Percentiles rank a stretch among this genome's conserved stretches.
phyloP scores from a whole-genome alignment of 2,797 vertebrate species.

The Lophotriccus pileatus region DNA sequence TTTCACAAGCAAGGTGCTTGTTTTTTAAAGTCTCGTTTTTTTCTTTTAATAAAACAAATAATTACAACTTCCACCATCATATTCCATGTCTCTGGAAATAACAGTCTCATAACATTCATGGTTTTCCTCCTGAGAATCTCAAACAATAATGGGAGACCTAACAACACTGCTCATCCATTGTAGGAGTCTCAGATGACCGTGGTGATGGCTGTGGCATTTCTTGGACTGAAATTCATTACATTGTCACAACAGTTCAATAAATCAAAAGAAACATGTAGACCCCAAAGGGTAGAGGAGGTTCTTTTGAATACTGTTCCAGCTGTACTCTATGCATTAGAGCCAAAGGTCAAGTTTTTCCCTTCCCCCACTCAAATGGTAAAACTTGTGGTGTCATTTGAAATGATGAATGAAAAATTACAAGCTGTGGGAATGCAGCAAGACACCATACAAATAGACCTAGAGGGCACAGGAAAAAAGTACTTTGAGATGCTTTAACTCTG shows the following conservation, averaged over 20 bases:
- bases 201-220: constrained; percentile 28
- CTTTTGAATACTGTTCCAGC: background rate
- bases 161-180: background rate
- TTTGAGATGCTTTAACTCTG: background rate
- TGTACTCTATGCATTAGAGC: background rate
- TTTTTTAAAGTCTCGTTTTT: background rate
- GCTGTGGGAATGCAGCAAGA: background rate
- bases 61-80: background rate
- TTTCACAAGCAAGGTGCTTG: background rate
- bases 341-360: background rate
- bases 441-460: background rate
- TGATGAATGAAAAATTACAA: background rate
- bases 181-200: background rate
- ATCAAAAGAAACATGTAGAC: constrained; percentile 26
- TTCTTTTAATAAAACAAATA: background rate
- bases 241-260: constrained; percentile 49
- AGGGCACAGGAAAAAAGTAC: background rate
- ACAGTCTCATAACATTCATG: background rate
- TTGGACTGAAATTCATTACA: constrained; percentile 16
- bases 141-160: background rate
- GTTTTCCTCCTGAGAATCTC: background rate
- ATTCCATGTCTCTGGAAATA: background rate
- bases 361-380: background rate
- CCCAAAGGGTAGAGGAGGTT: constrained; percentile 2
- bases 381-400: constrained; percentile 4